Evolutionary conservation across 2,888 invertebrate genomes (phyloP).

Genomic region (Physocephala rufipes): DNA sequence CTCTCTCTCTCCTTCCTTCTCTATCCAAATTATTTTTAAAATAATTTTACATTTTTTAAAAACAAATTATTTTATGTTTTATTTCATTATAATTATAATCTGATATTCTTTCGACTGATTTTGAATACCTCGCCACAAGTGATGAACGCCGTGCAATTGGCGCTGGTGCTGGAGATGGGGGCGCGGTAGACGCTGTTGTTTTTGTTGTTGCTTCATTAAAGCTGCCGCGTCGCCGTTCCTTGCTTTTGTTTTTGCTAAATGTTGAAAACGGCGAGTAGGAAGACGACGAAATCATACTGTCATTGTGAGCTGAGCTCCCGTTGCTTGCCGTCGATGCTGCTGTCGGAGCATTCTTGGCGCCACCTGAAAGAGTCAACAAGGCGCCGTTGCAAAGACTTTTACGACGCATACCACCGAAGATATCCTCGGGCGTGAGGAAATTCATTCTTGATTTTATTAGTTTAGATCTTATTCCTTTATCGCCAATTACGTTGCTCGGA

Average conservation of each 20-base stretch:
- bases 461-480: background rate
- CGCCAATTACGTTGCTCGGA: background rate
- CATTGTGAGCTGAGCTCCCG: slow-evolving; percentile 40
- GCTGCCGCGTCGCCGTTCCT: slow-evolving; percentile 60
- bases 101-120: slow-evolving; percentile 47
- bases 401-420: slow-evolving; percentile 58
- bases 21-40: slow-evolving; percentile 41
- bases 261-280: slow-evolving; percentile 41
- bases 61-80: slow-evolving; percentile 46
- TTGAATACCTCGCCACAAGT: slow-evolving; percentile 65
- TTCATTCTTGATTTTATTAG: slow-evolving; percentile 51
- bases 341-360: slow-evolving; percentile 41
- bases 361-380: slow-evolving; percentile 50
- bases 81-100: slow-evolving; percentile 56
- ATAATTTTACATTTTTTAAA: slow-evolving; percentile 37
- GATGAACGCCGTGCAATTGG: slow-evolving; percentile 64
- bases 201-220: slow-evolving; percentile 57
- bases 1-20: slow-evolving; percentile 31
- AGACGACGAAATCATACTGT: slow-evolving; percentile 45
- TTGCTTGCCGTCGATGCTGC: slow-evolving; percentile 1
- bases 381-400: slow-evolving; percentile 62
- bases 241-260: slow-evolving; percentile 52
- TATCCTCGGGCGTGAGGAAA: slow-evolving; percentile 60
- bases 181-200: slow-evolving; percentile 39
- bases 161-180: slow-evolving; percentile 33